Percentiles rank a stretch among this genome's conserved stretches.
Evolutionary conservation across 1,140 invertebrate species (phyloP).

Genomic region (Tigriopus japonicus): DNA sequence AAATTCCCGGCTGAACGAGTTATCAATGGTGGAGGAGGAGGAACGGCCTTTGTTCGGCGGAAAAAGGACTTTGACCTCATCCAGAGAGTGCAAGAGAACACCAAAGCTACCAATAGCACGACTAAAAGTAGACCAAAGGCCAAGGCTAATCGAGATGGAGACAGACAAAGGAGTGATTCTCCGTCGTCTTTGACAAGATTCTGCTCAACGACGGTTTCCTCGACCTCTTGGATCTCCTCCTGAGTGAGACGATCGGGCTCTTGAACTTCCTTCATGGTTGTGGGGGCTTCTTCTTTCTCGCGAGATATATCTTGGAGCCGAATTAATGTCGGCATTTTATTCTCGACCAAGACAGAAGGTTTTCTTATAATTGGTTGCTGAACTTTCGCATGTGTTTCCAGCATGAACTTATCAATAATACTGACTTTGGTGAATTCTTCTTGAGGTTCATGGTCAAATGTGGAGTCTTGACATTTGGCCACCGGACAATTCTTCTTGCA

Average conservation of each 20-base stretch:
- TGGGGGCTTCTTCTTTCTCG: not conserved
- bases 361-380: not conserved
- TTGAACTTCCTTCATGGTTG: not conserved
- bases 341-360: not conserved
- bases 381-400: not conserved
- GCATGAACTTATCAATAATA: not conserved
- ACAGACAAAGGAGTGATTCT: not conserved
- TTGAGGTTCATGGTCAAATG: not conserved
- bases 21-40: no score
- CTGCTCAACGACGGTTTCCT: not conserved
- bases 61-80: not conserved
- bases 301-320: not conserved
- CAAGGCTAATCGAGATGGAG: not conserved
- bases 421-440: not conserved
- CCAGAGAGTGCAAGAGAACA: not conserved
- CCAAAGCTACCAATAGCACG: not conserved
- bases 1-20: no score
- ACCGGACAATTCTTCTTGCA: not conserved
- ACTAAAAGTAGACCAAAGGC: not conserved
- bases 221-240: not conserved
- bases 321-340: not conserved
- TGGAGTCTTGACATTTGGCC: not conserved
- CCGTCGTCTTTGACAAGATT: not conserved
- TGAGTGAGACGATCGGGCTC: no score
- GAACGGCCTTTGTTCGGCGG: no score